Conservation (phyloP, 2,888 invertebrate genomes). For the Asteroscopus sphinx region DNA sequence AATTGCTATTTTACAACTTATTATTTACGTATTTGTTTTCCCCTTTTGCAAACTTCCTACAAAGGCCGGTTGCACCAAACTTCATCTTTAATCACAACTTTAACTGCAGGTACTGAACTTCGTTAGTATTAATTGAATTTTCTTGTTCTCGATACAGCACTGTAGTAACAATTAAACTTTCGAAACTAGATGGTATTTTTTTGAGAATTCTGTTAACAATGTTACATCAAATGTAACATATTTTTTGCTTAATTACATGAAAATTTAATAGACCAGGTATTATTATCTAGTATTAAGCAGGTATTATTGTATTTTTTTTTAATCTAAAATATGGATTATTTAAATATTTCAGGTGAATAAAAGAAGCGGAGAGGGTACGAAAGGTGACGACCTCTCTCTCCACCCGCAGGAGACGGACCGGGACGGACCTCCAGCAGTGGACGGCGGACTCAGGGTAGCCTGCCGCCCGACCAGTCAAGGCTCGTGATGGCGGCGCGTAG, state of each 20-base stretch:
- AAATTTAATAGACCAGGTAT: too few species aligned
- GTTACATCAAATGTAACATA: not conserved
- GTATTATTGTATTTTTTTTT: not conserved
- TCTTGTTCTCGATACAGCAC: constrained; percentile 24
- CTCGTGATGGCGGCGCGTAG: too few species aligned
- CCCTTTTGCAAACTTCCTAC: constrained; percentile 76
- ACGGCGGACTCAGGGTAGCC: too few species aligned
- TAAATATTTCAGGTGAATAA: too few species aligned
- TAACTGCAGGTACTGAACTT: constrained; percentile 36
- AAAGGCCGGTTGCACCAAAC: constrained; percentile 49
- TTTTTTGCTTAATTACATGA: not conserved
- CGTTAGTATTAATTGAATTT: constrained; percentile 40
- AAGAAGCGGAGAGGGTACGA: too few species aligned
- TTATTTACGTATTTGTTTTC: constrained; percentile 86
- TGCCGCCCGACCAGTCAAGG: too few species aligned
- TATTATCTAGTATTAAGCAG: too few species aligned
- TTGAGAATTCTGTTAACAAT: constrained; percentile 5
- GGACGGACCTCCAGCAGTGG: too few species aligned
- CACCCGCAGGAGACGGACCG: too few species aligned
- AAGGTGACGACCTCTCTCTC: too few species aligned
- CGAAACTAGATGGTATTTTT: constrained; percentile 12
- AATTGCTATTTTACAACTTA: constrained; percentile 71
- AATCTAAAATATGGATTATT: too few species aligned
- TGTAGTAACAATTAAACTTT: constrained; percentile 9
- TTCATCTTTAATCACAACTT: constrained; percentile 41